Base-by-base conservation (phyloP, 2,888 invertebrate genomes). In the Sarcophaga caerulescens region DNA sequence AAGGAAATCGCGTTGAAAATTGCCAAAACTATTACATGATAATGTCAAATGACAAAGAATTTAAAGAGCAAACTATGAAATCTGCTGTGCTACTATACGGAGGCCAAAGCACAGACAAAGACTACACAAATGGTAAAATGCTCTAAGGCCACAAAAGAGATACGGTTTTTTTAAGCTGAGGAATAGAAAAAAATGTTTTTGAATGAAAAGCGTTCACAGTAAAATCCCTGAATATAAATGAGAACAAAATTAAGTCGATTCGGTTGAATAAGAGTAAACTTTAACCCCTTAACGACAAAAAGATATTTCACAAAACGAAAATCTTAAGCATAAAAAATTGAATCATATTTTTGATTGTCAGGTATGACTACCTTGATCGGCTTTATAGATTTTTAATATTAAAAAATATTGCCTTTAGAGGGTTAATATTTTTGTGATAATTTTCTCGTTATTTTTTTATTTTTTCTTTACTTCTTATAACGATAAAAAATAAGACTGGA, bases 11-110 rank as follows among this genome's bases (percentile, higher is more conserved):
- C 80, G 73, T 74, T 69, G 74, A 80, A 83, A 77, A 83, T 85
- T 84, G 52, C 81, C 80, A 80, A 83, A 52, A 84, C 83, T 80
- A 83, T 78, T 77, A 85, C 69, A 85, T 78, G 77, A 81, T 85
- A 77, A 85, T 85, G 85, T 79, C 82, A 80, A 80, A 75, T 75
- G 73, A 21, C 14, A 75, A 70, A 73, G 21, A 10, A 45, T 45
- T n/a, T 60, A 21, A 19, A 45, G 23, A 2, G 63, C 57, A 69
- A 52, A 52, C 52, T 17, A 52, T 52, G 52, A 52, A 52, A 52
- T 52, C 52, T 52, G 52, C 52, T 52, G 4, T 17, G 17, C 52
- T 52, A 17, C 17, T 52, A 4, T 12, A 14, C 17, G 14, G 52
- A 52, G 63, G 45, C 71, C 52, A 81, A 75, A 66, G 45, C 11